These are phyloP conservation scores for Nothocercus julius DNA, from an alignment of 2,113 vertebrate species.

Conservation along the genomic window DNA sequence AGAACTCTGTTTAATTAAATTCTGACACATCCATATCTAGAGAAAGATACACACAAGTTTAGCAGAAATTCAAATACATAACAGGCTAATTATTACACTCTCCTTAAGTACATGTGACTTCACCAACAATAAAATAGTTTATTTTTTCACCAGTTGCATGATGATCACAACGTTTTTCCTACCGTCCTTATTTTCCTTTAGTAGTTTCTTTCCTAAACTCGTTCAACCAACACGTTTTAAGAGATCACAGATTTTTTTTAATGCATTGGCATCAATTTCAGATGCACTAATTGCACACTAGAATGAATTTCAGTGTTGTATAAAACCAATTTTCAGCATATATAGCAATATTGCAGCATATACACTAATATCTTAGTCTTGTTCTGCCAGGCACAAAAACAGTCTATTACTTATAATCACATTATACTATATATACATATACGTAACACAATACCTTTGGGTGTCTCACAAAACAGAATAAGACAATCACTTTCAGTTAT, in stretches of 20 bases:
- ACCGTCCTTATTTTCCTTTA: neutral
- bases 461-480: neutral
- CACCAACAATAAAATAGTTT: too few species aligned
- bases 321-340: neutral
- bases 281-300: neutral
- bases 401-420: neutral
- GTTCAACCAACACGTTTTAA: neutral
- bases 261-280: neutral
- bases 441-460: too few species aligned
- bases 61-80: neutral
- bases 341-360: neutral
- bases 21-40: constrained; percentile 96
- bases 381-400: neutral
- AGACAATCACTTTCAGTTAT: neutral
- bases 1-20: constrained; percentile 89
- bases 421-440: neutral
- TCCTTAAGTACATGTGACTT: neutral
- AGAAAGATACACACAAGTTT: neutral
- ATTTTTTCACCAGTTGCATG: neutral
- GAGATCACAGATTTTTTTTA: neutral
- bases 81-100: neutral
- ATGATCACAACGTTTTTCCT: neutral
- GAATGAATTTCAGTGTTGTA: neutral
- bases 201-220: neutral
- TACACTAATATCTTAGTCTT: neutral